phyloP scores from a whole-genome alignment of 2,113 vertebrate genomes.

The Pangasianodon hypophthalmus region DNA sequence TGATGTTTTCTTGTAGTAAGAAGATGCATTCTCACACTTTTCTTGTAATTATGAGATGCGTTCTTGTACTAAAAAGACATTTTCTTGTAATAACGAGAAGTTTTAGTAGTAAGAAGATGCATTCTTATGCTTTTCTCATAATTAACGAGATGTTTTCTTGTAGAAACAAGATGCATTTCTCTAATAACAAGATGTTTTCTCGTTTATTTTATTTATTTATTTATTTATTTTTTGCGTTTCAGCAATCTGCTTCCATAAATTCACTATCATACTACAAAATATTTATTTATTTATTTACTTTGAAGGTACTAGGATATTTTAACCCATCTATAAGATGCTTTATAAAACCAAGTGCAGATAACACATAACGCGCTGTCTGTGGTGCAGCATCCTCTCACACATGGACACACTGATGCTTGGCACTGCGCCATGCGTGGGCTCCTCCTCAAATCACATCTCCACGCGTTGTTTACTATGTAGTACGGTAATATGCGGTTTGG shows the following conservation, averaged over 20 bases:
- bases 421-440: neutral
- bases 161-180: no score
- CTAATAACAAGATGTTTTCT: no score
- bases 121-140: no score
- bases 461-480: conserved; percentile 22
- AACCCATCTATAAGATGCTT: neutral
- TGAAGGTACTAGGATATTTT: neutral
- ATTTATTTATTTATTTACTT: neutral
- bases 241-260: neutral
- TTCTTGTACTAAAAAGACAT: no score
- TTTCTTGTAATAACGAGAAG: no score
- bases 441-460: neutral
- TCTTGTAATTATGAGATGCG: no score
- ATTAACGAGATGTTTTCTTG: no score
- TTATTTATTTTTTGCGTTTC: no score
- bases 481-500: conserved; percentile 24
- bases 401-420: neutral
- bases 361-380: neutral
- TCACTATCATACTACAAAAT: neutral
- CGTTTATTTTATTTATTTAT: no score
- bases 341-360: neutral
- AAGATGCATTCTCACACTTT: no score
- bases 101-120: no score
- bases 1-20: no score
- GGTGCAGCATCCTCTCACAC: neutral